These are phyloP conservation scores for Dicranocentrus wangi DNA, from an alignment of 2,888 invertebrate genomes.

Conservation along the genomic window DNA sequence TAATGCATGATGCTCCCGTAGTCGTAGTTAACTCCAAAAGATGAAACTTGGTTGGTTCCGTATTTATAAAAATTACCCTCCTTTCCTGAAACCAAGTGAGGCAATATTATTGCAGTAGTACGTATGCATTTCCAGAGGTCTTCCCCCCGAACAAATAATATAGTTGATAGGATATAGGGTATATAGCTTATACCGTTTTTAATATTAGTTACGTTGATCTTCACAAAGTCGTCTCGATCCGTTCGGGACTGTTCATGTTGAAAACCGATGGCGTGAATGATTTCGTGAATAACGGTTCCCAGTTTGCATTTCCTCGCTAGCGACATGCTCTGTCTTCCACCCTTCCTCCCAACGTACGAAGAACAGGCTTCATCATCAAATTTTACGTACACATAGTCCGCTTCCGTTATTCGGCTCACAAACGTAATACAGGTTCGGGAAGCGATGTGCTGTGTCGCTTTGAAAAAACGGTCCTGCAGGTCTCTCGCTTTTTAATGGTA, in stretches of 20 bases:
- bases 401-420: conserved; percentile 17
- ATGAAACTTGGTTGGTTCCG: neutral
- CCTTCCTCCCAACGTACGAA: conserved; percentile 46
- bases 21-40: conserved; percentile 27
- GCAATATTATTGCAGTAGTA: too few species aligned
- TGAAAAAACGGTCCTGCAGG: neutral
- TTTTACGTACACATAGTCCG: conserved; percentile 29
- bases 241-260: conserved; percentile 34
- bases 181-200: too few species aligned
- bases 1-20: conserved; percentile 45
- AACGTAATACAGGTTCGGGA: conserved; percentile 24
- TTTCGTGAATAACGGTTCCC: conserved; percentile 36
- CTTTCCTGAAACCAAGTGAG: neutral
- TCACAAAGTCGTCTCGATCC: too few species aligned
- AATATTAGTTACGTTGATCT: too few species aligned
- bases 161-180: too few species aligned
- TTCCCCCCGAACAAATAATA: too few species aligned
- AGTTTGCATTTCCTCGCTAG: conserved; percentile 16
- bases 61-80: conserved; percentile 22
- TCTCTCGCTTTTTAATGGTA: too few species aligned
- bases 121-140: conserved; percentile 11
- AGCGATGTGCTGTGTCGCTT: conserved; percentile 19
- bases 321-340: conserved; percentile 28
- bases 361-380: conserved; percentile 15
- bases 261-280: conserved; percentile 34